Evolutionary conservation across 2,797 vertebrate genomes (phyloP), one percentile per base, ranked within the genome.

Genomic region (Enoplosus armatus): DNA sequence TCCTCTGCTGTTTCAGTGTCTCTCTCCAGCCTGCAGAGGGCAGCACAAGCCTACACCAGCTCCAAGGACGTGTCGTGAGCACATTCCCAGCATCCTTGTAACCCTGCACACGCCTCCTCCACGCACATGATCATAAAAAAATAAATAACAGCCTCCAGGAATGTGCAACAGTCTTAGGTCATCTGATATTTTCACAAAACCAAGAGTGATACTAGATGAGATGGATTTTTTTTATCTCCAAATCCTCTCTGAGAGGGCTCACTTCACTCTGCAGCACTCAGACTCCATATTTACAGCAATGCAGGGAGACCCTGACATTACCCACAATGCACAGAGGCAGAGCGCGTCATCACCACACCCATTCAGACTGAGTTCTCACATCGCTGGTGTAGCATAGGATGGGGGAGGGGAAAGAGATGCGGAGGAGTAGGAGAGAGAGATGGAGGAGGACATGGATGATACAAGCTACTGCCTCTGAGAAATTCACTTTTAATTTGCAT

Each of bases 271-370:
- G 73, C 73, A 77, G 77, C 66, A 61, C 53, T 72, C 50, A 86
- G 80, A 83, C 84, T 92, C 78, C 85, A 90, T 92, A 87, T 94
- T 92, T 87, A 93, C 85, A 92, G 87, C 89, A 93, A 87, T 87
- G 81, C 90, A 89, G 91, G 92, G 89, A 90, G 87, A 89, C 83
- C 91, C 92, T 90, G 89, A 77, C 71, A 86, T 88, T 95, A 94
- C 94, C 95, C 95, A 96, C 79, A 94, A 94, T 95, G 93, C 94
- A 94, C 8, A 6, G 79, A 74, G 77, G 86, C 85, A 75, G 59
- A 75, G 68, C 76, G 74, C 85, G 79, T 95, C 95, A 95, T 88
- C 90, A 89, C 94, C 94, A 95, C 95, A 92, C 94, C 95, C 94
- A 92, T 93, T 91, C 85, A 91, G 86, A 80, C 87, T 53, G 82